Conservation (phyloP, 1,140 invertebrate species). For the Chionoecetes opilio region DNA sequence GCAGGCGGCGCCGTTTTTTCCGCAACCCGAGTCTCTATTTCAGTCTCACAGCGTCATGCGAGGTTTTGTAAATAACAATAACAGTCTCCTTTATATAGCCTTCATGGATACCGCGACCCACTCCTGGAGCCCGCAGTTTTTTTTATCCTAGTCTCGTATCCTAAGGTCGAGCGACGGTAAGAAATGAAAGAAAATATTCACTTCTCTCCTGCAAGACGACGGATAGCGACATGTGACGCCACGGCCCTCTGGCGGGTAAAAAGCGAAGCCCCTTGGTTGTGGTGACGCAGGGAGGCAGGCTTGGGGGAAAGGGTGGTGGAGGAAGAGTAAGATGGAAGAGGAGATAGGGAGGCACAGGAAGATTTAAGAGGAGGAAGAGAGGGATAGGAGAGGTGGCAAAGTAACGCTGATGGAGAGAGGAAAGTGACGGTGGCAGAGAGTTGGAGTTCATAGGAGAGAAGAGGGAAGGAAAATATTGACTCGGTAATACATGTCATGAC, state of each 20-base stretch:
- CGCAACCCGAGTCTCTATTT: background rate
- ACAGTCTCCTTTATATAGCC: slow-evolving; percentile 17
- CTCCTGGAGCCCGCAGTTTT: background rate
- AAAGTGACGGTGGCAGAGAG: background rate
- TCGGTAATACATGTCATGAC: slow-evolving; percentile 3
- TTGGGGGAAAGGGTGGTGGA: background rate
- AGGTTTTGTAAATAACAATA: background rate
- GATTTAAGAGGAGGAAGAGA: background rate
- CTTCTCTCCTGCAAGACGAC: background rate
- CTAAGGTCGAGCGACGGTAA: background rate
- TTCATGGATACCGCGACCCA: background rate
- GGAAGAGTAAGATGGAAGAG: background rate
- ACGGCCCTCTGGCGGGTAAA: background rate
- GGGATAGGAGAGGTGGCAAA: background rate
- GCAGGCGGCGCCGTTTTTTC: background rate
- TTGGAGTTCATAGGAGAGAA: background rate
- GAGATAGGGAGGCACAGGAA: background rate
- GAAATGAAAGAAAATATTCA: background rate
- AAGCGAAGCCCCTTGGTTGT: background rate
- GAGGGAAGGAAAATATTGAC: slow-evolving; percentile 7
- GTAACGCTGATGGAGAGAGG: background rate
- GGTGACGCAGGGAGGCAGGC: background rate
- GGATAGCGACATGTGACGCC: background rate
- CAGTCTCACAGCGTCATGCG: background rate
- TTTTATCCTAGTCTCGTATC: background rate